phyloP scores from a whole-genome alignment of 64 coral and sea anemone genomes.

The Anthopleura sola region DNA sequence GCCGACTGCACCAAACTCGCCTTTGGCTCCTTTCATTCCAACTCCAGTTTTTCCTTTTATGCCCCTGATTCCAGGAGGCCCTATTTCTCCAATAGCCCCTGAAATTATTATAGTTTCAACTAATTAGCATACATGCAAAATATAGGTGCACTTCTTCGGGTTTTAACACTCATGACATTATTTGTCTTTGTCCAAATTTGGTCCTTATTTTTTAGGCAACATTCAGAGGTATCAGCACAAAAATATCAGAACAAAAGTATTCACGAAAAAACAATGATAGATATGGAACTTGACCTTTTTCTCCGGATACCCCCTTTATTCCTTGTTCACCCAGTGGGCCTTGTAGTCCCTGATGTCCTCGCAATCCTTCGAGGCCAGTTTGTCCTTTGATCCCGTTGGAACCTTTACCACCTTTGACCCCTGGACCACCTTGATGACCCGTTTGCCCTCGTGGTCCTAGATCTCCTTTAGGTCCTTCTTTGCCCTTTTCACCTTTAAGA shows the following conservation, averaged over 20 bases:
- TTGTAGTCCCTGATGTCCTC: background rate
- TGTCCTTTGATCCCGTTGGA: background rate
- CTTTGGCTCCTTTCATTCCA: constrained; percentile 20
- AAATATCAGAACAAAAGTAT: too few relatives aligned
- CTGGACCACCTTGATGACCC: background rate
- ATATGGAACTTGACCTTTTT: background rate
- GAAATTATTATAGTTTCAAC: too few relatives aligned
- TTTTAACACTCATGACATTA: too few relatives aligned
- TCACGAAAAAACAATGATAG: too few relatives aligned
- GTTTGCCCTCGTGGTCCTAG: background rate
- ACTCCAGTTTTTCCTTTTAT: constrained; percentile 10
- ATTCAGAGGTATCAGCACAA: too few relatives aligned
- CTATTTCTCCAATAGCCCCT: background rate
- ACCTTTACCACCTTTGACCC: background rate
- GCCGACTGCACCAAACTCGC: constrained; percentile 7
- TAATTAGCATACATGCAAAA: too few relatives aligned
- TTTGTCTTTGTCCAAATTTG: too few relatives aligned
- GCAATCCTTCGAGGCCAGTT: background rate
- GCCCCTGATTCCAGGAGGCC: constrained; percentile 20
- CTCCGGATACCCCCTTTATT: background rate
- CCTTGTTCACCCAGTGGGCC: constrained; percentile 1
- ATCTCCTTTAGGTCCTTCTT: constrained; percentile 22
- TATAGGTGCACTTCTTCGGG: too few relatives aligned
- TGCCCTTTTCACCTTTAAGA: background rate
- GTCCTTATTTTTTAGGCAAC: too few relatives aligned